A percentile compares a stretch with the other conserved stretches of the same genome.
Evolutionary conservation across 2,888 invertebrate species (phyloP).

Genomic region (Panzeria rudis): DNA sequence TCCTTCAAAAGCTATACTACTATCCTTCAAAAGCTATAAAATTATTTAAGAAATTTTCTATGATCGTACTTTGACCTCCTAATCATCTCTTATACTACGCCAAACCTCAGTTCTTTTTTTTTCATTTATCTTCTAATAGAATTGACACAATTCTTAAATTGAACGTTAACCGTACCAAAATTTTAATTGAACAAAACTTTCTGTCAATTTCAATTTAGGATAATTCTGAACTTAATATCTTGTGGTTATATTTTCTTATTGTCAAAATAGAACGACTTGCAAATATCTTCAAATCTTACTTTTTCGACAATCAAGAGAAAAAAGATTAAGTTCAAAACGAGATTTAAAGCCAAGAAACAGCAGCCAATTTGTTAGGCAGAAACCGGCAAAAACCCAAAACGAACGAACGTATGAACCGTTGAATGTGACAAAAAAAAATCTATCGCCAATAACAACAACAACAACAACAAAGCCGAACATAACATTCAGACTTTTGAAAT

Average conservation of each 20-base stretch:
- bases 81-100: not conserved
- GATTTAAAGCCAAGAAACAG: conserved; percentile 11
- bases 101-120: not conserved
- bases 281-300: conserved; percentile 3
- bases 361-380: not conserved
- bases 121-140: not conserved
- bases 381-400: not conserved
- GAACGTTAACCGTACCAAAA: not conserved
- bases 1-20: too few relatives aligned
- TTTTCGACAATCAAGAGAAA: not conserved
- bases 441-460: conserved; percentile 25
- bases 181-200: conserved; percentile 4
- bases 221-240: conserved; percentile 17
- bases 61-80: not conserved
- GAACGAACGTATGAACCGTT: conserved; percentile 27
- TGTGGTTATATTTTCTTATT: not conserved
- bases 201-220: conserved; percentile 48
- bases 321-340: conserved; percentile 16
- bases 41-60: too few relatives aligned
- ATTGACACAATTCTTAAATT: not conserved
- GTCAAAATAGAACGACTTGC: not conserved
- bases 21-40: too few relatives aligned
- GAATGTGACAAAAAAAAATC: conserved; percentile 44
- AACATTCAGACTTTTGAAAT: conserved; percentile 73
- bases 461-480: conserved; percentile 43